These are phyloP conservation scores for Watsonalla binaria DNA, from an alignment of 2,888 invertebrate genomes.

Conservation along the genomic window DNA sequence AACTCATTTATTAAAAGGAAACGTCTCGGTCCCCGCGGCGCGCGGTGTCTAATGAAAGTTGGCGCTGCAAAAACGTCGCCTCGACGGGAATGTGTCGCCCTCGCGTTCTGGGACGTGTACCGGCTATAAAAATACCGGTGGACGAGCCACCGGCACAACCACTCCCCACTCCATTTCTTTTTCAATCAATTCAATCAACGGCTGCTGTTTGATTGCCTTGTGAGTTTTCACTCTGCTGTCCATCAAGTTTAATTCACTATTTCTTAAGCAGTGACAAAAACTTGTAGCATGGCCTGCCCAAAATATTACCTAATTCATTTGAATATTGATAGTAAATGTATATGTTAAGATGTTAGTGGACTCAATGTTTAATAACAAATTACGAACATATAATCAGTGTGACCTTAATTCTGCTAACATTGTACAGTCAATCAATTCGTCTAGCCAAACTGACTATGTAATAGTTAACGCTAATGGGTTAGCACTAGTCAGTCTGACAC, in stretches of 20 bases:
- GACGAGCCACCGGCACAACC: conserved; percentile 41
- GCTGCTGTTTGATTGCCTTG: conserved; percentile 58
- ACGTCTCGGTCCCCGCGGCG: conserved; percentile 61
- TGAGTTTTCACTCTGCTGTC: conserved; percentile 22
- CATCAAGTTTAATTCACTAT: neutral
- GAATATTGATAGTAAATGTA: no score
- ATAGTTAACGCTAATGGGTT: no score
- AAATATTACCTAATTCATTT: no score
- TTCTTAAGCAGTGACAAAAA: neutral
- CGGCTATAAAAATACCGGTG: conserved; percentile 74
- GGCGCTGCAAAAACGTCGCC: conserved; percentile 71
- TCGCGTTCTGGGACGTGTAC: conserved; percentile 71
- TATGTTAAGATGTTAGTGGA: no score
- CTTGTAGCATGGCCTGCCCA: no score
- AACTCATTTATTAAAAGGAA: conserved; percentile 75
- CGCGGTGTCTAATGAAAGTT: conserved; percentile 73
- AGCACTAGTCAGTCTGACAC: no score
- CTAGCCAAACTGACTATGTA: neutral
- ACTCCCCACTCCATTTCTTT: conserved; percentile 62
- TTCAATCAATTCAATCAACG: conserved; percentile 74
- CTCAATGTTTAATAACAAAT: neutral
- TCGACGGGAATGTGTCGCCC: conserved; percentile 73
- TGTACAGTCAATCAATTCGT: neutral
- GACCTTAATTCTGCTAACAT: neutral
- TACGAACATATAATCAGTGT: neutral